phyloP scores from a whole-genome alignment of 2,888 invertebrate species.

The Drosophila fulvimacula region DNA sequence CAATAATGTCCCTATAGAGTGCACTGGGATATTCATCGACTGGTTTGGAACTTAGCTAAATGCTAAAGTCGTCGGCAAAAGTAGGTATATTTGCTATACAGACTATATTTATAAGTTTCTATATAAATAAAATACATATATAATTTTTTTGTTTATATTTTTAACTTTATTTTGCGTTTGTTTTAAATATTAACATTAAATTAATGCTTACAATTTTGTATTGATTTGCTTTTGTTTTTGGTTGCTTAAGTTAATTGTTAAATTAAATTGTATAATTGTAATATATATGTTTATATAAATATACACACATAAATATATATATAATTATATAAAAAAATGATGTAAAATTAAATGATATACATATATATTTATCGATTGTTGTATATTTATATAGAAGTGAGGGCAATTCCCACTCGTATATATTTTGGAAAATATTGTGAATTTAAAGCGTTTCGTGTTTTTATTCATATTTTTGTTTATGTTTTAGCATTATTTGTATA shows the following conservation, averaged over 20 bases:
- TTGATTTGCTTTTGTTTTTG: slow-evolving; percentile 5
- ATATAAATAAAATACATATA: neutral
- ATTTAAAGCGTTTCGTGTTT: slow-evolving; percentile 47
- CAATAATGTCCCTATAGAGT: no score
- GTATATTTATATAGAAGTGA: slow-evolving; percentile 9
- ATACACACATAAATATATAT: slow-evolving; percentile 9
- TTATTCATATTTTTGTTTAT: slow-evolving; percentile 21
- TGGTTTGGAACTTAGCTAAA: slow-evolving; percentile 2
- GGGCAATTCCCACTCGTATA: slow-evolving; percentile 10
- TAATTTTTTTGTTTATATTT: slow-evolving; percentile 23
- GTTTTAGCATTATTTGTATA: slow-evolving; percentile 35
- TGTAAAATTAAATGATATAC: slow-evolving; percentile 17
- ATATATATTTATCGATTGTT: slow-evolving; percentile 36
- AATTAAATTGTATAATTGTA: slow-evolving; percentile 43
- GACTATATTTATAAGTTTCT: neutral
- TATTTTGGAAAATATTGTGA: slow-evolving; percentile 43
- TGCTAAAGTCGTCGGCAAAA: neutral
- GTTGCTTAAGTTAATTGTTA: slow-evolving; percentile 34
- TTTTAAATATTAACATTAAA: slow-evolving; percentile 31
- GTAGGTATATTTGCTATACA: neutral
- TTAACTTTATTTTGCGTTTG: slow-evolving; percentile 38
- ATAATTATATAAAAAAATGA: slow-evolving; percentile 41
- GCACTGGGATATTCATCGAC: neutral
- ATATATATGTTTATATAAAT: slow-evolving; percentile 28
- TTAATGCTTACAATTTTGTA: slow-evolving; percentile 30